A percentile compares a stretch with the other conserved stretches of the same genome.
These are phyloP conservation scores for Chalcosyrphus nemorum DNA, from an alignment of 2,888 invertebrate species.

Conservation along the genomic window DNA sequence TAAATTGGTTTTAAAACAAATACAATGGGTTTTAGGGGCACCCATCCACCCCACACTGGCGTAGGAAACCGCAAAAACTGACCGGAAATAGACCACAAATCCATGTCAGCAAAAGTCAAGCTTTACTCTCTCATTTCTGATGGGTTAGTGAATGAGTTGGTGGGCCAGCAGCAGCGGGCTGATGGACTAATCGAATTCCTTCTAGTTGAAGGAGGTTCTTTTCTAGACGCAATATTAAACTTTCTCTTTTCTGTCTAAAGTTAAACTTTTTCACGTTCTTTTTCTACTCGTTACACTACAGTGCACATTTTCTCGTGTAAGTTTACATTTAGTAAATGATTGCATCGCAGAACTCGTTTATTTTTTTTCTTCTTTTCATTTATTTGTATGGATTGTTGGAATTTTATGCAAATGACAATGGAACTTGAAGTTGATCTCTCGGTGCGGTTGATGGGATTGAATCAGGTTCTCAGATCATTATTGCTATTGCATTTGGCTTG, in stretches of 20 bases:
- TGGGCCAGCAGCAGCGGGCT: neutral
- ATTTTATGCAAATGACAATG: slow-evolving; percentile 37
- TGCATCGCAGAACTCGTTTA: slow-evolving; percentile 15
- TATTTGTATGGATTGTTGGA: neutral
- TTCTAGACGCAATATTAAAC: neutral
- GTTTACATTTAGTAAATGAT: slow-evolving; percentile 15
- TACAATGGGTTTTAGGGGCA: neutral
- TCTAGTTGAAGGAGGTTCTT: neutral
- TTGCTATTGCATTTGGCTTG: neutral
- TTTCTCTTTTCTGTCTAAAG: neutral
- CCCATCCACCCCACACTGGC: neutral
- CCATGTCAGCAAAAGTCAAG: slow-evolving; percentile 4
- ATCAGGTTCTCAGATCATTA: neutral
- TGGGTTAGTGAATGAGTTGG: no score
- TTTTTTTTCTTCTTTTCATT: neutral
- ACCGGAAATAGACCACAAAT: slow-evolving; percentile 6
- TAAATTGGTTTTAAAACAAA: neutral
- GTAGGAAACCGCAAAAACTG: neutral
- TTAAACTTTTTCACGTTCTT: neutral
- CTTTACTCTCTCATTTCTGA: neutral
- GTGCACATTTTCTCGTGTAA: slow-evolving; percentile 7
- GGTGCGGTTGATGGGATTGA: neutral
- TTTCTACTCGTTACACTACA: neutral
- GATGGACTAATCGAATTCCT: neutral
- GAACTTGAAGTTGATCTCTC: slow-evolving; percentile 18